Evolutionary conservation across 2,113 vertebrate species (phyloP), one percentile per base, ranked within the genome.

Genomic region (Myotis yumanensis): DNA sequence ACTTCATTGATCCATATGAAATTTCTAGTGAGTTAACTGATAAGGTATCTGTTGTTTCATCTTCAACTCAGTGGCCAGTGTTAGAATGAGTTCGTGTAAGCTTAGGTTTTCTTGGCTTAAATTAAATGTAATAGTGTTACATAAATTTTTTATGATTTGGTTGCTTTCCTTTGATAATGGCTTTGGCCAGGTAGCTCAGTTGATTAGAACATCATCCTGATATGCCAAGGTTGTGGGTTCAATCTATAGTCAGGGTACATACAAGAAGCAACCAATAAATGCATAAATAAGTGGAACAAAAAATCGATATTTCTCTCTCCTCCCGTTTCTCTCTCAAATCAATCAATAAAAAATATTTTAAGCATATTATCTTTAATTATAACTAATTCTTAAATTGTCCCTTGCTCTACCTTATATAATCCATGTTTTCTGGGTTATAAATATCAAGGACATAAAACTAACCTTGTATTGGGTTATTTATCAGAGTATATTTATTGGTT

Each of bases 151-250:
- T 40, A 86, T 79, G 51, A 20, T 82, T 91, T 95, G 37, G 37
- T 57, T 92, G 93, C 57, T 90, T 76, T 94, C 48, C 51, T 96
- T 75, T 96, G 92, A 59, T 93, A 88, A 77, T 59, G 71, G 15
- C 73, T 71, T 84, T 76, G 43, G 28, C 43, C 4, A 30, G 28
- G 43, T 76, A 76, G 15, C 28, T 76, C 73, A 32, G 73, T 18
- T 32, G 73, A 9, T 76, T 30, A 11, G 72, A 75, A 30, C 15
- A 46, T 76, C 28, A 5, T 32, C 73, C 73, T 9, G 16, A 28
- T 32, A 18, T 1, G 16, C 43, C 73, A 51, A 76, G 73, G 73
- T 76, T 17, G 43, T 23, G 17, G 73, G 28, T 32, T 46, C 17
- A 28, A 6, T 32, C 28, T 20, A 30, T 17, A 5, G 73, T 32